A percentile compares a stretch with the other conserved stretches of the same genome.
phyloP scores from a whole-genome alignment of 1,140 invertebrate genomes.

The Formica selysi region DNA sequence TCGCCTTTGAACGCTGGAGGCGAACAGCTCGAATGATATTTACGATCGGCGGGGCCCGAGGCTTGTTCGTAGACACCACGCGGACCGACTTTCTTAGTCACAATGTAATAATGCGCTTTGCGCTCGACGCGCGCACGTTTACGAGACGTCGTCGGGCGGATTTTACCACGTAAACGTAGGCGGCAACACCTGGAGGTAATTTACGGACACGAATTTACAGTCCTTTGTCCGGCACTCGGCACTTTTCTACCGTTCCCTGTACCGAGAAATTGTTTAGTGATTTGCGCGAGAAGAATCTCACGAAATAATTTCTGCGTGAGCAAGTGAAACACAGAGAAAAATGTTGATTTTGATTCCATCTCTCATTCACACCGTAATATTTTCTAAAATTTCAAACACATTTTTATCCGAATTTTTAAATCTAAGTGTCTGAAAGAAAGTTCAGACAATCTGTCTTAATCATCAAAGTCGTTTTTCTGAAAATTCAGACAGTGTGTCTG shows the following conservation, averaged over 20 bases:
- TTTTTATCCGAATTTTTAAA: no score
- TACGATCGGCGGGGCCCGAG: slow-evolving; percentile 68
- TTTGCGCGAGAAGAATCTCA: slow-evolving; percentile 51
- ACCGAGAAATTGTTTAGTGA: slow-evolving; percentile 47
- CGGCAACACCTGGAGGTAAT: slow-evolving; percentile 70
- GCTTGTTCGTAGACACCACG: slow-evolving; percentile 55
- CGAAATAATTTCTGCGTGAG: slow-evolving; percentile 9
- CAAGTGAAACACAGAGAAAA: not conserved
- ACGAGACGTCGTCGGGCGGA: slow-evolving; percentile 73
- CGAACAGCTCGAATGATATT: slow-evolving; percentile 71
- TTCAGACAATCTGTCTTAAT: no score
- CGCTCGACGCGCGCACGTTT: slow-evolving; percentile 61
- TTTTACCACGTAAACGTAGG: slow-evolving; percentile 74
- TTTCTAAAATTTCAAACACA: no score
- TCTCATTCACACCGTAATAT: no score
- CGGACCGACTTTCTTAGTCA: slow-evolving; percentile 67
- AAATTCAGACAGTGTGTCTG: no score
- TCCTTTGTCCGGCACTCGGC: slow-evolving; percentile 75
- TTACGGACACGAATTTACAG: slow-evolving; percentile 73
- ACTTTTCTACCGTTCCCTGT: slow-evolving; percentile 66
- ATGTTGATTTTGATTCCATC: not conserved
- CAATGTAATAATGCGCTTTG: slow-evolving; percentile 72
- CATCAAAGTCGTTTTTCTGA: no score
- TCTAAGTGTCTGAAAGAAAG: no score
- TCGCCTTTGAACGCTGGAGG: slow-evolving; percentile 54